Evolutionary conservation across 2,113 vertebrate genomes (phyloP).

Genomic region (Odobenus rosmarus): DNA sequence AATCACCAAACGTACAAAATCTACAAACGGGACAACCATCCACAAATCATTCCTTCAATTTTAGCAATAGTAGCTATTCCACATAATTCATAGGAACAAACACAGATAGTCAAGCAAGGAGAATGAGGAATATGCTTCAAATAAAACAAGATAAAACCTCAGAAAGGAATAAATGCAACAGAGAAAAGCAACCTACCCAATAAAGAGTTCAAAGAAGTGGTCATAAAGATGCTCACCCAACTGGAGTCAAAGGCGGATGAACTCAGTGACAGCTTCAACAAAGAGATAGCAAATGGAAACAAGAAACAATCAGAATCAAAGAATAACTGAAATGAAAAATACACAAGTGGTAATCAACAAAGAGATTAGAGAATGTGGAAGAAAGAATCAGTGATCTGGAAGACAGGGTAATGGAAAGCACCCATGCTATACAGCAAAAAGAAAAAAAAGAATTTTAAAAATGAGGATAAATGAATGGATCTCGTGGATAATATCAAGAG

Average conservation of each 20-base stretch:
- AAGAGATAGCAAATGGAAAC: neutral
- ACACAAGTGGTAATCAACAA: neutral
- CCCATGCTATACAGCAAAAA: neutral
- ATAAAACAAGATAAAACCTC: neutral
- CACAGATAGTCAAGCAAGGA: neutral
- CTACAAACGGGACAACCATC: neutral
- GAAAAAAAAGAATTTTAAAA: neutral
- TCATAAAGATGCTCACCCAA: neutral
- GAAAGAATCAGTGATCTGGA: neutral
- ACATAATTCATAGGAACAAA: neutral
- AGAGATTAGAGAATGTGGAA: neutral
- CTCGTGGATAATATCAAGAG: neutral
- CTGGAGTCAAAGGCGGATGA: neutral
- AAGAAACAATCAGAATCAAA: neutral
- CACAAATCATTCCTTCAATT: neutral
- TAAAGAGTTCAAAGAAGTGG: neutral
- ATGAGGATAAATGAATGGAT: neutral
- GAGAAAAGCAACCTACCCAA: neutral
- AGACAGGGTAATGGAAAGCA: neutral
- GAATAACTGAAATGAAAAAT: neutral
- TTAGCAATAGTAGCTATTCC: neutral
- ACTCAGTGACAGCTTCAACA: neutral
- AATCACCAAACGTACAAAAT: neutral
- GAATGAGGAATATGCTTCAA: neutral
- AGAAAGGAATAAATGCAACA: neutral